Conservation (phyloP, 2,113 vertebrate genomes). For the Rynchops niger region DNA sequence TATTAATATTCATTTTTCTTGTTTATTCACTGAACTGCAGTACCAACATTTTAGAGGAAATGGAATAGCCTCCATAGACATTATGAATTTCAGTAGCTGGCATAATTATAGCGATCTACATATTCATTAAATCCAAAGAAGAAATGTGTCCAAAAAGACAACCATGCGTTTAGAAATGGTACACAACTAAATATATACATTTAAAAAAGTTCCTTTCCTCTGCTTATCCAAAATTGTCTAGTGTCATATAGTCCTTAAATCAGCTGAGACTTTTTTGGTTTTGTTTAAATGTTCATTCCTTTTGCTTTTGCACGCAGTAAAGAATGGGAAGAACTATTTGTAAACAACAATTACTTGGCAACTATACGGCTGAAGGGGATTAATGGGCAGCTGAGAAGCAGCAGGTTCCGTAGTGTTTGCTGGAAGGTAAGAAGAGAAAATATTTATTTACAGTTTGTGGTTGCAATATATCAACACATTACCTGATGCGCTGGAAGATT, state of each 20-base stretch:
- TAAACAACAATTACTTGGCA: slow-evolving; percentile 99
- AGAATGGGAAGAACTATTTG: slow-evolving; percentile 99
- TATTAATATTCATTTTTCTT: slow-evolving; percentile 82
- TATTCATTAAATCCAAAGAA: slow-evolving; percentile 85
- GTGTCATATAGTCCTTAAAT: slow-evolving; percentile 63
- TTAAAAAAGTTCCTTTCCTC: slow-evolving; percentile 70
- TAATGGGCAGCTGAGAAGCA: slow-evolving; percentile 95
- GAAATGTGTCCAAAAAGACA: slow-evolving; percentile 85
- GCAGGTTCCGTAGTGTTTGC: slow-evolving; percentile 90
- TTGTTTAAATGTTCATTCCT: slow-evolving; percentile 63
- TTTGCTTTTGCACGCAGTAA: slow-evolving; percentile 80
- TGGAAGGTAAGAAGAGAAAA: slow-evolving; percentile 90
- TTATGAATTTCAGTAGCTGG: slow-evolving; percentile 85
- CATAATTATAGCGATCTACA: slow-evolving; percentile 87
- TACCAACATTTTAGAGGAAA: slow-evolving; percentile 80
- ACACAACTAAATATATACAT: slow-evolving; percentile 76
- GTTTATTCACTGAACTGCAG: slow-evolving; percentile 80
- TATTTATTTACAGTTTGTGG: slow-evolving; percentile 86
- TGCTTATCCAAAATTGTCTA: slow-evolving; percentile 57
- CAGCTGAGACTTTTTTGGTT: slow-evolving; percentile 37
- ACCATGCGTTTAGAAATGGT: slow-evolving; percentile 78
- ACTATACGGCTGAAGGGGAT: slow-evolving; percentile 94
- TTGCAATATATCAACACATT: slow-evolving; percentile 78
- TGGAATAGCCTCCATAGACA: slow-evolving; percentile 82
- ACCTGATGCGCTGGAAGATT: slow-evolving; percentile 76